Conservation (phyloP, 53 echinoderm and acorn worm species). For the Antedon mediterranea region DNA sequence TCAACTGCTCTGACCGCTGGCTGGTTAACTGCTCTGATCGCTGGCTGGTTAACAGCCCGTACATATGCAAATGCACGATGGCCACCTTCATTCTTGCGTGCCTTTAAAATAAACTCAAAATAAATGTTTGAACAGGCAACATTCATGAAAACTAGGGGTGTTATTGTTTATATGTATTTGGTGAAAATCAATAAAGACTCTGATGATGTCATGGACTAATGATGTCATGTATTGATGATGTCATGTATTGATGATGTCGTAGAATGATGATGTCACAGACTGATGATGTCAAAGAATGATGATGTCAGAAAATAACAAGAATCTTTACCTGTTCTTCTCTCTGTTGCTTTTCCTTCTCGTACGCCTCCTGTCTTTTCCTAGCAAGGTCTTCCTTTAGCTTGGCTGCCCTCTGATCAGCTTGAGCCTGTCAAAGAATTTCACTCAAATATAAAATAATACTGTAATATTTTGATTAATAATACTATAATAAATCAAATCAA, state of each 20-base stretch:
- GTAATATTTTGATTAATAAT: not conserved
- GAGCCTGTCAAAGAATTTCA: slow-evolving; percentile 38
- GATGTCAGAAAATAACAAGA: too few species aligned
- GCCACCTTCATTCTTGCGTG: not conserved
- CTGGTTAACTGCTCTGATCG: not conserved
- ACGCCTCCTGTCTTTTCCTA: slow-evolving; percentile 68
- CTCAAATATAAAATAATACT: not conserved
- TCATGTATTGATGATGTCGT: too few species aligned
- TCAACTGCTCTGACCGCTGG: not conserved
- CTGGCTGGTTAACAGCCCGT: not conserved
- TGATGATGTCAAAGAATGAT: too few species aligned
- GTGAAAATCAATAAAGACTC: too few species aligned
- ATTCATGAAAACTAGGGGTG: too few species aligned
- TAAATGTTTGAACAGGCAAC: too few species aligned
- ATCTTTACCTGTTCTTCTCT: slow-evolving; percentile 94
- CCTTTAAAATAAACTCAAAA: too few species aligned
- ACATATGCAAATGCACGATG: not conserved
- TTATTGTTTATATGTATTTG: too few species aligned
- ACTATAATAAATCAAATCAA: too few species aligned
- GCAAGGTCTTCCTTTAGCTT: slow-evolving; percentile 78
- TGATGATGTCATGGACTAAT: too few species aligned
- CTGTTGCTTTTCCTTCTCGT: slow-evolving; percentile 60
- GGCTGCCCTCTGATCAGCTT: slow-evolving; percentile 84
- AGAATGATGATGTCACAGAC: too few species aligned
- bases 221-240: too few species aligned